A percentile compares a stretch with the other conserved stretches of the same genome.
Conservation (phyloP, 2,113 vertebrate species). For the Corythoichthys haematopterus region DNA sequence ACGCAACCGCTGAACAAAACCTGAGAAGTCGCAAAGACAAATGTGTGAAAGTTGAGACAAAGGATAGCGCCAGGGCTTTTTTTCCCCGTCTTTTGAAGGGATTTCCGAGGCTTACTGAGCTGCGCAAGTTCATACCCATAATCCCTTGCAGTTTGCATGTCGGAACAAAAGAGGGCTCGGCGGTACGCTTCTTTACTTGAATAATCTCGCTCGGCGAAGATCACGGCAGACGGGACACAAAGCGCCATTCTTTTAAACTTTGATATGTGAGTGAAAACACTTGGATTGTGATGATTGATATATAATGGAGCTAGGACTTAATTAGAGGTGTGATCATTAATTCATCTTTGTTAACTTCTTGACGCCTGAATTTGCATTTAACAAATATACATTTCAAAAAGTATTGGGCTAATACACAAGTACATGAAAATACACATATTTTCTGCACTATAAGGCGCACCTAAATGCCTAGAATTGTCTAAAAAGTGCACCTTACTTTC, state of each 20-base stretch:
- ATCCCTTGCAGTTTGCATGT: background rate
- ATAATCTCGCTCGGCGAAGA: background rate
- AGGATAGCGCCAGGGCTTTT: background rate
- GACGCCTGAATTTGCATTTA: too few species aligned
- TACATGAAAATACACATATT: too few species aligned
- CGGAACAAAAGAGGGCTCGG: background rate
- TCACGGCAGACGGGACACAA: background rate
- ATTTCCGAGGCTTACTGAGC: background rate
- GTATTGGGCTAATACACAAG: too few species aligned
- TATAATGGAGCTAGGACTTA: too few species aligned
- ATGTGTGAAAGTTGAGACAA: background rate
- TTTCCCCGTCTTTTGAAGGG: background rate
- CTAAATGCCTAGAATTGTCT: too few species aligned
- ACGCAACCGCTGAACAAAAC: background rate
- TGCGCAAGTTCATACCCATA: background rate
- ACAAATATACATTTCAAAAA: too few species aligned
- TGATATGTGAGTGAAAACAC: background rate
- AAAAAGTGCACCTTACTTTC: too few species aligned
- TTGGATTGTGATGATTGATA: background rate
- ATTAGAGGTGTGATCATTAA: too few species aligned
- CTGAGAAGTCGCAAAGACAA: background rate
- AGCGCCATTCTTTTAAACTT: background rate
- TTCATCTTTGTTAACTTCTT: too few species aligned
- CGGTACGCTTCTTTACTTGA: background rate
- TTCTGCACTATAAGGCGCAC: too few species aligned